Evolutionary conservation across 2,888 invertebrate genomes (phyloP), one percentile per base, ranked within the genome.

Genomic region (Tridacna crocea): DNA sequence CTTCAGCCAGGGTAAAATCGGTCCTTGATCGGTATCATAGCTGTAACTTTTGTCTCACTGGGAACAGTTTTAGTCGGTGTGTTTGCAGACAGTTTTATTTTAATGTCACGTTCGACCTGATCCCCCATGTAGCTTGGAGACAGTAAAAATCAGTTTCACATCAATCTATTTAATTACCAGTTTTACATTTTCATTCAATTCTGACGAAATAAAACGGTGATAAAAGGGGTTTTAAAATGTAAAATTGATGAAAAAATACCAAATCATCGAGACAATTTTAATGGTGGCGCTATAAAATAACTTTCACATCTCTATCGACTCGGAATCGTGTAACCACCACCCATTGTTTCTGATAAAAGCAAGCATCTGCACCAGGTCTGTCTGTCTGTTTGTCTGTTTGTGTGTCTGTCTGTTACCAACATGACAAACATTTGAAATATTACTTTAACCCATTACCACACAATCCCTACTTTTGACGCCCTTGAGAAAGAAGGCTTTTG

Each of bases 171-270:
- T 70, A 70, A 70, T 70, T 70, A 70, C 70, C 24, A 70, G n/a
- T 51, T 68, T 70, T 70, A 70, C 70, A 47, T 70, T 70, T 70
- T 70, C 70, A 70, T 70, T 74, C 74, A 74, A 74, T 61, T 74
- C 47, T 47, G 36, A 60, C 22, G 61, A 74, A 63, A 74, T 74
- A 74, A 74, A 74, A 74, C 48, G 47, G 60, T 58, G 36, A 70
- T 51, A 51, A 70, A 70, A 70, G 26, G 24, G 51, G 51, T 51
- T 51, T 70, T 70, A 70, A 70, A 70, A 70, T 47, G 70, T 46
- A 24, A 51, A 68, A 51, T 51, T 55, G 55, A 55, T 55, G 55
- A 55, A 55, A 55, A 61, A 19, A 22, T 13, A 13, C 61, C 13
- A 22, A 22, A 13, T 61, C 22, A n/a, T n/a, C 26, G n/a, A 61